A percentile compares a stretch with the other conserved stretches of the same genome.
Conservation (phyloP, 2,113 vertebrate species). For the Dicaeum eximium region DNA sequence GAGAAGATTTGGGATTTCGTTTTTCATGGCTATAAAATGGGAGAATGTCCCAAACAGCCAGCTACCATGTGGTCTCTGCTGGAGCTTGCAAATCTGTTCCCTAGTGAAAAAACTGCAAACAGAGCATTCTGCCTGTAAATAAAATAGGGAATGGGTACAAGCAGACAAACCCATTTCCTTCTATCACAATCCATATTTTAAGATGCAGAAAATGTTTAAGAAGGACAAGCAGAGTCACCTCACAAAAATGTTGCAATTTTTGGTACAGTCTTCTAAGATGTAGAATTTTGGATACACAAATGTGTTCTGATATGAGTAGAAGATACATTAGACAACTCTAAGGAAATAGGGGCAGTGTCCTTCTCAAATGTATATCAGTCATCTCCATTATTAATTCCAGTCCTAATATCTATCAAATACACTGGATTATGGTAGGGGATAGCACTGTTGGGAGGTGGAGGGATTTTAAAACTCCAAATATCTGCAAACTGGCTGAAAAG, state of each 20-base stretch:
- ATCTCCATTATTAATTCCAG: neutral
- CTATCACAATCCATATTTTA: neutral
- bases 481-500: neutral
- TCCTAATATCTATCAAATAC: neutral
- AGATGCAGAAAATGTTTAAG: neutral
- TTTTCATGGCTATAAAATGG: neutral
- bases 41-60: neutral
- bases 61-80: neutral
- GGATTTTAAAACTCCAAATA: neutral
- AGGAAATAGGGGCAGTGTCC: neutral
- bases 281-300: neutral
- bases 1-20: neutral
- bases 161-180: neutral
- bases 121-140: neutral
- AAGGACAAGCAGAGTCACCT: neutral
- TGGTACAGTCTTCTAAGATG: neutral
- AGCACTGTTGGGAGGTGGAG: rapidly evolving
- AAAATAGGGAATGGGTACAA: neutral
- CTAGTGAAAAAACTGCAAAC: neutral
- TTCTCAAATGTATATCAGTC: neutral
- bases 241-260: neutral
- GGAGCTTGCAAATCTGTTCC: neutral
- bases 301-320: neutral
- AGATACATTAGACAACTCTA: neutral
- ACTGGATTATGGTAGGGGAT: rapidly evolving